Conservation (phyloP, 2,888 invertebrate genomes). For the Antheraea assamensis region DNA sequence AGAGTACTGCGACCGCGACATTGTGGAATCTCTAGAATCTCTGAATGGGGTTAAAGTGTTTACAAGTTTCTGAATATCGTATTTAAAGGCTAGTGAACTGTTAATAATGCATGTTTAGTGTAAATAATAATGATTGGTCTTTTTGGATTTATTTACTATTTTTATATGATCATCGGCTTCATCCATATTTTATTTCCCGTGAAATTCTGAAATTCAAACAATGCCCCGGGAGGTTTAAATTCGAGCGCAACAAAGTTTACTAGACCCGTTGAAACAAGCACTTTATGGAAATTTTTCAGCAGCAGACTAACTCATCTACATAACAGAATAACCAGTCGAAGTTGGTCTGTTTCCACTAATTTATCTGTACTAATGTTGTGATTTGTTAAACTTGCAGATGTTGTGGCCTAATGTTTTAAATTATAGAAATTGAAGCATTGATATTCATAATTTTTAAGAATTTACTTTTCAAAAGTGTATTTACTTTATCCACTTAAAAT, state of each 20-base stretch:
- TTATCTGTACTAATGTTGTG: not conserved
- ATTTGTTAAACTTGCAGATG: not conserved
- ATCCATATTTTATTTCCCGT: not conserved
- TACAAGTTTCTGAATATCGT: too few species aligned
- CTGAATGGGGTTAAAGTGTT: too few species aligned
- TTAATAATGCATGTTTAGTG: too few species aligned
- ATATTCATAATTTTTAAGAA: not conserved
- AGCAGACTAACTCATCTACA: not conserved
- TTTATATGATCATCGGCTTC: too few species aligned
- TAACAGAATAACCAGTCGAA: not conserved
- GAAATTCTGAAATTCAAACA: not conserved
- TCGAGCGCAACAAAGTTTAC: not conserved
- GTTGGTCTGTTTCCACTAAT: not conserved
- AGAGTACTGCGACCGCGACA: too few species aligned
- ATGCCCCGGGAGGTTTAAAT: not conserved
- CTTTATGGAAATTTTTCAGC: conserved; percentile 3
- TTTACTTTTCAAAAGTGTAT: not conserved
- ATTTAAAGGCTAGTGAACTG: too few species aligned
- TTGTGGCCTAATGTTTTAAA: not conserved
- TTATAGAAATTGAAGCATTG: not conserved
- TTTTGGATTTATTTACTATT: too few species aligned
- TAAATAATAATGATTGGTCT: too few species aligned
- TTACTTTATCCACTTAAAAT: not conserved
- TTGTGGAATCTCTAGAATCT: too few species aligned
- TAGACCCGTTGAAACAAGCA: not conserved